Percentiles rank a stretch among this genome's conserved stretches.
Conservation (phyloP, 64 coral and sea anemone genomes). For the Cladopsammia gracilis region DNA sequence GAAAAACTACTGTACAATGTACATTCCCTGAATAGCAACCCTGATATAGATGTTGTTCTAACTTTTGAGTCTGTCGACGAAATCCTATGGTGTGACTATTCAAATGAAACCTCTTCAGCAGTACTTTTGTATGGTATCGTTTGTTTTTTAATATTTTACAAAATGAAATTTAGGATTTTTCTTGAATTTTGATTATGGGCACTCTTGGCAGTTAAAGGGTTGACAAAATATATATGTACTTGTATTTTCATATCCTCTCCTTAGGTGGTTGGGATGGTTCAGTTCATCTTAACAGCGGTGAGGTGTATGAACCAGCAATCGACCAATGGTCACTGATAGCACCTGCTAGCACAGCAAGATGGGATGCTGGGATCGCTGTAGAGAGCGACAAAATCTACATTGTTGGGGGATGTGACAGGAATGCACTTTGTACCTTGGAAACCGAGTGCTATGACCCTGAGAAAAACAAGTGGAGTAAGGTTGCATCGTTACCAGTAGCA, state of each 20-base stretch:
- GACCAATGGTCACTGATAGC: constrained; percentile 92
- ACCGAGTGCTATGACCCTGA: constrained; percentile 98
- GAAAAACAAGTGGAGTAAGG: constrained; percentile 90
- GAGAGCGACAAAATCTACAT: constrained; percentile 92
- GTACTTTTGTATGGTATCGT: too few relatives aligned
- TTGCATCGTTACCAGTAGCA: constrained; percentile 92
- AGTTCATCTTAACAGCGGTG: constrained; percentile 91
- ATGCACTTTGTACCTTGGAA: constrained; percentile 95
- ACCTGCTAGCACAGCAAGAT: constrained; percentile 93
- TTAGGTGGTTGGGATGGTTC: constrained; percentile 98
- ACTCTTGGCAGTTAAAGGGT: too few relatives aligned
- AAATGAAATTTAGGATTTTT: too few relatives aligned
- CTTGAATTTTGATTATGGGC: too few relatives aligned
- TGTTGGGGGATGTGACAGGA: constrained; percentile 98
- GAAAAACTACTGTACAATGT: too few relatives aligned
- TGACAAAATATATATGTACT: too few relatives aligned
- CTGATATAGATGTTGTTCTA: too few relatives aligned
- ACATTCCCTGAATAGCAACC: too few relatives aligned
- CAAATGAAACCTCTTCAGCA: too few relatives aligned
- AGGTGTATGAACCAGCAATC: constrained; percentile 95
- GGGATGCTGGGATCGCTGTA: constrained; percentile 99
- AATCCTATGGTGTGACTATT: too few relatives aligned
- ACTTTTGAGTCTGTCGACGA: too few relatives aligned
- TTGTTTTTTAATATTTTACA: too few relatives aligned
- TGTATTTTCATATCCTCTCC: neutral